Evolutionary conservation across 2,888 invertebrate species (phyloP), one percentile per base, ranked within the genome.

Genomic region (Sarcophaga subvicina): DNA sequence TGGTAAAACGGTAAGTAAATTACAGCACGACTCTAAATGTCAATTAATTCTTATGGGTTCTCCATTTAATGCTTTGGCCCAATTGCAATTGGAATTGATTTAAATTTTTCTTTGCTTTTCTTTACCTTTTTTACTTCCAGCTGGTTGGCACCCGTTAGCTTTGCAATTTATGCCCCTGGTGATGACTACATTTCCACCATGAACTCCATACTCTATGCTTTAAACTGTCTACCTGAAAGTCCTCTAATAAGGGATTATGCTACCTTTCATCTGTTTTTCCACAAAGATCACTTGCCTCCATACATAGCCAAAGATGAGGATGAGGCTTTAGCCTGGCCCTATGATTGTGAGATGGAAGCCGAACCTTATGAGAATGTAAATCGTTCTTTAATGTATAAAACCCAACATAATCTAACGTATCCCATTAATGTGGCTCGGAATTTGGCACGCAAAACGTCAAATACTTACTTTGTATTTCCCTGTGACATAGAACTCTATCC

Each of bases 401-500:
- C 82, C 3, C 54, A 27, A 88, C 96, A 96, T 90, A 96, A 96
- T 89, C 94, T 98, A 17, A 93, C 96, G 4, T 98, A 98, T 92
- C 98, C 98, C 1, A 97, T 98, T 78, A 98, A 98, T 92, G 97
- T 98, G 5, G 98, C 97, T 0, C 94, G 98, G 22, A 98, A 98
- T 92, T 95, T 98, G 8, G 98, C 98, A 0, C 94, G 98, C 25
- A 96, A 96, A 88, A 95, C 95, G 59, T 96, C 96, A 0, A 95
- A 96, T 70, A 98, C 98, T 0, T 95, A 97, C 91, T 98, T 95
- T 92, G 95, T 98, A 59, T 94, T 98, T 66, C 96, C 97, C 8
- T 97, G 97, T 73, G 98, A 98, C 91, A 97, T 98, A 89, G 98
- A 98, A 93, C 95, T 98, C 60, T 97, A 97, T 92, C 98, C 98